phyloP scores from a whole-genome alignment of 1,140 invertebrate species.

The Drosophila takahashii region DNA sequence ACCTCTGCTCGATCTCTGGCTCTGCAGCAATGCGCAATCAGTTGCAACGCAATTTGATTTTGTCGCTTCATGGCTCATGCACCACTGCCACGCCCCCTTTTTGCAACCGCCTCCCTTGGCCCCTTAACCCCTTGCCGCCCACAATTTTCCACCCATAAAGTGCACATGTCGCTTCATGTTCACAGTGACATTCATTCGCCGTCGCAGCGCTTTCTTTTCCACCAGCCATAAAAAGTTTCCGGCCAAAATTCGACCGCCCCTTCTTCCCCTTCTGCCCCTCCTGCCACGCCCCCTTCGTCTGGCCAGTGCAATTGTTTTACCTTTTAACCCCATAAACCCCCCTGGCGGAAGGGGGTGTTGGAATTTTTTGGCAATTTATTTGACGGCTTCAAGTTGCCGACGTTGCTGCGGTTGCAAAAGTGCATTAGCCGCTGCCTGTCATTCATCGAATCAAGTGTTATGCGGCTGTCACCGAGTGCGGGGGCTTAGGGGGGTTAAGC shows the following conservation, averaged over 20 bases:
- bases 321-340: conserved; percentile 22
- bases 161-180: conserved; percentile 83
- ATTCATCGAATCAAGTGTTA: conserved; percentile 62
- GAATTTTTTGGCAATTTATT: conserved; percentile 77
- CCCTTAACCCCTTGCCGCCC: background rate
- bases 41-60: conserved; percentile 82
- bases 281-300: conserved; percentile 47
- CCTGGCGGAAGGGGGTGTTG: background rate
- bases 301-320: conserved; percentile 65
- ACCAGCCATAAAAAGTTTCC: conserved; percentile 71
- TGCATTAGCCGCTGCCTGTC: conserved; percentile 78
- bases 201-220: conserved; percentile 72
- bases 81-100: conserved; percentile 6
- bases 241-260: conserved; percentile 16
- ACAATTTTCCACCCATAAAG: conserved; percentile 64
- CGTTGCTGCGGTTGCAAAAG: conserved; percentile 81
- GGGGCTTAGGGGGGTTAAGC: background rate
- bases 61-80: conserved; percentile 78
- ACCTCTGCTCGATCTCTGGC: conserved; percentile 21
- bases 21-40: conserved; percentile 74
- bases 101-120: background rate
- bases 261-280: background rate
- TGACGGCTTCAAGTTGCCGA: conserved; percentile 80
- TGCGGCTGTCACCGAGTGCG: conserved; percentile 31
- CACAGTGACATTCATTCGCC: conserved; percentile 83